phyloP scores from a whole-genome alignment of 2,113 vertebrate species.

The Poecile atricapillus region DNA sequence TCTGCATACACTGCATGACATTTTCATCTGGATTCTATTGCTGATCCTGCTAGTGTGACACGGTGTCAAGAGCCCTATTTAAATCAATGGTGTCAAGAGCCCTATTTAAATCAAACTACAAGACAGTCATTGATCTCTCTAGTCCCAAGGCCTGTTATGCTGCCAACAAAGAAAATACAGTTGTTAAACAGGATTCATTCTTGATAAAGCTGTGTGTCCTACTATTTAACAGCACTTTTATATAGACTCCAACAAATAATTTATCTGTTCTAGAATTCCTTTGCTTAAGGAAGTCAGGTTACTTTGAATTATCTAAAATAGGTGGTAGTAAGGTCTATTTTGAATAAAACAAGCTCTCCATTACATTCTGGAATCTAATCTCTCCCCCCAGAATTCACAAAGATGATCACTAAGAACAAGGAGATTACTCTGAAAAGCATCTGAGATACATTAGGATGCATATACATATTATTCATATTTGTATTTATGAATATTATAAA shows the following conservation, averaged over 20 bases:
- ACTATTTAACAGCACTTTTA: neutral
- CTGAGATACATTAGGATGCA: neutral
- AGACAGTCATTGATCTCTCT: neutral
- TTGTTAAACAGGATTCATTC: neutral
- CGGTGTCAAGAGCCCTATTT: neutral
- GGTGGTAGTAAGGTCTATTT: neutral
- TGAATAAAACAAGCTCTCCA: neutral
- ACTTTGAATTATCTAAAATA: neutral
- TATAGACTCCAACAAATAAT: neutral
- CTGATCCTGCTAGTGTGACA: neutral
- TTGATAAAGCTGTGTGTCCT: neutral
- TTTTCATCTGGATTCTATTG: neutral
- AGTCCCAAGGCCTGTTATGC: neutral
- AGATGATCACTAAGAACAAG: neutral
- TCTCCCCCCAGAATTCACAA: neutral
- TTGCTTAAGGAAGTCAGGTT: neutral
- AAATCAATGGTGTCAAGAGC: neutral
- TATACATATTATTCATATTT: neutral
- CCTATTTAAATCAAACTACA: neutral
- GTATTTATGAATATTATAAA: neutral
- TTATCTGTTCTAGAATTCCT: neutral
- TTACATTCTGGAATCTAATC: neutral
- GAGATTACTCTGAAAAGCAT: neutral
- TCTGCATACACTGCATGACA: neutral
- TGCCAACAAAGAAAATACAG: neutral